Conservation (phyloP, 2,797 vertebrate genomes). For the Myripristis murdjan region DNA sequence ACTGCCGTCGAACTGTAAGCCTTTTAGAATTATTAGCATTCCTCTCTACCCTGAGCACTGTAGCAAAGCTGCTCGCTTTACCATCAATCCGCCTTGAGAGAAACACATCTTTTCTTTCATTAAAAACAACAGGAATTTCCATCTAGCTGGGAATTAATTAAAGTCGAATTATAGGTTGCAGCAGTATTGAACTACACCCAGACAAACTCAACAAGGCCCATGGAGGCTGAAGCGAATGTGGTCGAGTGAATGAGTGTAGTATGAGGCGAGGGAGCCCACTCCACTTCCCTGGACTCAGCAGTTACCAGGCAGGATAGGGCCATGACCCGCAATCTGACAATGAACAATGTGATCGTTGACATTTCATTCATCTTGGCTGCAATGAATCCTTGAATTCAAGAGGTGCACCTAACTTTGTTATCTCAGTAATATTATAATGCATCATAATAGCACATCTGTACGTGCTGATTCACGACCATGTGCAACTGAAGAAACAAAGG, state of each 20-base stretch:
- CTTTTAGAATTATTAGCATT: conserved; percentile 90
- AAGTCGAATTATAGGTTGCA: conserved; percentile 85
- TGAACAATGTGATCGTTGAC: conserved; percentile 31
- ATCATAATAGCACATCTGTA: background rate
- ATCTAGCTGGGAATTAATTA: conserved; percentile 87
- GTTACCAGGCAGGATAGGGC: conserved; percentile 22
- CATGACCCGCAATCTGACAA: conserved; percentile 16
- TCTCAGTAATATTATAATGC: background rate
- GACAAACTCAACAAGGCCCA: conserved; percentile 71
- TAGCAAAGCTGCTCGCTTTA: conserved; percentile 80
- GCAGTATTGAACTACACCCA: conserved; percentile 72
- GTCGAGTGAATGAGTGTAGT: conserved; percentile 50
- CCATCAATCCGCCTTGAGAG: conserved; percentile 72
- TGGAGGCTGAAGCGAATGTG: conserved; percentile 60
- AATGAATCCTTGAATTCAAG: conserved; percentile 10
- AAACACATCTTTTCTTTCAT: conserved; percentile 79
- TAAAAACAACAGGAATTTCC: conserved; percentile 80
- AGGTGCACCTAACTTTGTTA: background rate
- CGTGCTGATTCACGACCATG: background rate
- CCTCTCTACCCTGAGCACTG: conserved; percentile 82
- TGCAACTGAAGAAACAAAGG: background rate
- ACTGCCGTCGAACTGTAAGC: conserved; percentile 86
- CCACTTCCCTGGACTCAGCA: conserved; percentile 20
- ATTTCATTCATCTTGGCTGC: background rate
- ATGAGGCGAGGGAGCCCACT: conserved; percentile 39